Conservation (phyloP, 2,797 vertebrate species). For the Lemur catta region DNA sequence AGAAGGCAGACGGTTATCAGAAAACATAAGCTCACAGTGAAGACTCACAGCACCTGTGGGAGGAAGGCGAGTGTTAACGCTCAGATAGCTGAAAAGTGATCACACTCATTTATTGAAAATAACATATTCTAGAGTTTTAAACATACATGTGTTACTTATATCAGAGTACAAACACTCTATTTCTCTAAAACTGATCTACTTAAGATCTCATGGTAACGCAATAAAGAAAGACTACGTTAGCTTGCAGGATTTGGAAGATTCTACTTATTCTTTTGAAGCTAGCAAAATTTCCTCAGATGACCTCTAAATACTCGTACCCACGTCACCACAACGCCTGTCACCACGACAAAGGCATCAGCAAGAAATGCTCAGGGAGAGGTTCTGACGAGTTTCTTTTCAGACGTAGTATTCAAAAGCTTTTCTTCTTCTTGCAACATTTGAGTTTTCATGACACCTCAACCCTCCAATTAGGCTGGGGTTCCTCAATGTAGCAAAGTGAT, state of each 20-base stretch:
- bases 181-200: neutral
- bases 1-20: neutral
- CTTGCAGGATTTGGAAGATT: neutral
- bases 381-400: neutral
- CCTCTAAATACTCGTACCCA: neutral
- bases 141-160: neutral
- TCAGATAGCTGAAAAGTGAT: neutral
- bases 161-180: neutral
- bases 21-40: neutral
- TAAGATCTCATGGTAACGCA: neutral
- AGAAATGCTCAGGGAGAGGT: neutral
- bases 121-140: neutral
- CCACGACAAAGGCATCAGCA: neutral
- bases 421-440: neutral
- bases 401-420: neutral
- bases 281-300: neutral
- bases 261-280: neutral
- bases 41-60: too few relatives aligned
- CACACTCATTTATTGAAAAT: neutral
- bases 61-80: neutral
- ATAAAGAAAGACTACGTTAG: neutral
- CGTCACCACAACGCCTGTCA: rapidly evolving
- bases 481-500: neutral
- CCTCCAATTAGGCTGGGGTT: neutral
- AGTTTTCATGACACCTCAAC: neutral